A percentile compares a stretch with the other conserved stretches of the same genome.
Conservation (phyloP, 2,888 invertebrate species). For the Trissolcus japonicus region DNA sequence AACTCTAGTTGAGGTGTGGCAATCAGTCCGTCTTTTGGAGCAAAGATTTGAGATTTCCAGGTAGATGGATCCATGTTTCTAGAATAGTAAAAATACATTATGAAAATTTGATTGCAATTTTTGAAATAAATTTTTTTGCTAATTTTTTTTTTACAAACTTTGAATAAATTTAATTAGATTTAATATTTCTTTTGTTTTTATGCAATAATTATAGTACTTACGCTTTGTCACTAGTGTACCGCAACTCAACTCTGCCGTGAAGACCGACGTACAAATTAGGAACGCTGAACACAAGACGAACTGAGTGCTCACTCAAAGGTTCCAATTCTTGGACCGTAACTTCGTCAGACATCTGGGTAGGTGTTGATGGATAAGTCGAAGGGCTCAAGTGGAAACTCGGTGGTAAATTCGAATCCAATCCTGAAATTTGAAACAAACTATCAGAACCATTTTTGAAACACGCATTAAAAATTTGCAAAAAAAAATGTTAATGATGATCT, state of each 20-base stretch:
- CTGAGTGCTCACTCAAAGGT: conserved; percentile 86
- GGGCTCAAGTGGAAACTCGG: conserved; percentile 60
- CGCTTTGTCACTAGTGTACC: conserved; percentile 87
- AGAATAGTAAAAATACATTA: conserved; percentile 3
- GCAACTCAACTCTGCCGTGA: conserved; percentile 90
- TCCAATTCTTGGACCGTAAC: conserved; percentile 81
- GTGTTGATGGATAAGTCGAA: conserved; percentile 54
- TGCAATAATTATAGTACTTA: conserved; percentile 75
- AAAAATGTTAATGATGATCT: background rate
- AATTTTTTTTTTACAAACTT: background rate
- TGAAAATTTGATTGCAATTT: background rate
- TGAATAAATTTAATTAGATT: background rate
- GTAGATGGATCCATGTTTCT: conserved; percentile 83
- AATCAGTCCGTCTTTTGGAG: conserved; percentile 90
- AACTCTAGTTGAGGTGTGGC: conserved; percentile 91
- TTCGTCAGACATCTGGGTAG: conserved; percentile 70
- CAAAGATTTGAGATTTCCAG: conserved; percentile 91
- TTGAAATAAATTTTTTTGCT: background rate
- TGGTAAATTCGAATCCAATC: conserved; percentile 20
- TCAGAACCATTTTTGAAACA: background rate
- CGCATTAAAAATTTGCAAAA: background rate
- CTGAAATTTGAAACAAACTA: conserved; percentile 12
- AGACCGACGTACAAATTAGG: conserved; percentile 89
- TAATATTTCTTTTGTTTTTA: background rate
- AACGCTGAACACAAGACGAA: conserved; percentile 89